Evolutionary conservation across 2,113 vertebrate genomes (phyloP).

Genomic region (Cheilinus undulatus): DNA sequence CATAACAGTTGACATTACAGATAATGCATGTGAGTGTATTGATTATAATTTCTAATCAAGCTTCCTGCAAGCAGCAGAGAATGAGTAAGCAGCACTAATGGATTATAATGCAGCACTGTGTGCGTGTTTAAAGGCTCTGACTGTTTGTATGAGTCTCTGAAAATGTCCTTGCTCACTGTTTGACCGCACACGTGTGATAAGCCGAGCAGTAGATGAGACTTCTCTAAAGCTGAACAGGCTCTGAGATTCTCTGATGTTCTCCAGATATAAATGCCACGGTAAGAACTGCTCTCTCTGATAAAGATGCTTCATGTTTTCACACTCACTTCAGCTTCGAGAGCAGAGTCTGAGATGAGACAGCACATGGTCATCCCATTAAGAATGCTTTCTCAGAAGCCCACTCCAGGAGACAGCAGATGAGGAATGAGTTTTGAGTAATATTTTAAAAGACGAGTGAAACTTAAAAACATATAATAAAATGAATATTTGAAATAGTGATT

Average conservation of each 20-base stretch:
- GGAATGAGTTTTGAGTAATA: too few species aligned
- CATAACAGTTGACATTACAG: background rate
- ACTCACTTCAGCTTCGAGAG: background rate
- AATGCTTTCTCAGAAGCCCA: too few species aligned
- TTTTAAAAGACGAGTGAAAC: too few species aligned
- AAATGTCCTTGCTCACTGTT: constrained; percentile 34
- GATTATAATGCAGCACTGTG: too few species aligned
- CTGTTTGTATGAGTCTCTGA: constrained; percentile 15
- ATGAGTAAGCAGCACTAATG: constrained; percentile 14
- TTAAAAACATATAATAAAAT: too few species aligned
- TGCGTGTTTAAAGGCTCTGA: background rate
- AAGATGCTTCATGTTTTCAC: background rate
- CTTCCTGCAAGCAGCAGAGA: background rate
- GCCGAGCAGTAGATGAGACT: constrained; percentile 50
- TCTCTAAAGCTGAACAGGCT: constrained; percentile 23
- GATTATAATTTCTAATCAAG: too few species aligned
- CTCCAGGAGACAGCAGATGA: too few species aligned
- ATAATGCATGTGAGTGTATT: background rate
- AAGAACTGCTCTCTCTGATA: too few species aligned
- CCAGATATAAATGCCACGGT: background rate
- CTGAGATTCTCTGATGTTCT: constrained; percentile 10
- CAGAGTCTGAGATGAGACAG: background rate
- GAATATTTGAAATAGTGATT: too few species aligned
- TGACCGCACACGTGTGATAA: constrained; percentile 50
- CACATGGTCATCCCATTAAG: too few species aligned